Conservation (phyloP, 2,113 vertebrate genomes). For the Forbesichthys papilliferus region DNA sequence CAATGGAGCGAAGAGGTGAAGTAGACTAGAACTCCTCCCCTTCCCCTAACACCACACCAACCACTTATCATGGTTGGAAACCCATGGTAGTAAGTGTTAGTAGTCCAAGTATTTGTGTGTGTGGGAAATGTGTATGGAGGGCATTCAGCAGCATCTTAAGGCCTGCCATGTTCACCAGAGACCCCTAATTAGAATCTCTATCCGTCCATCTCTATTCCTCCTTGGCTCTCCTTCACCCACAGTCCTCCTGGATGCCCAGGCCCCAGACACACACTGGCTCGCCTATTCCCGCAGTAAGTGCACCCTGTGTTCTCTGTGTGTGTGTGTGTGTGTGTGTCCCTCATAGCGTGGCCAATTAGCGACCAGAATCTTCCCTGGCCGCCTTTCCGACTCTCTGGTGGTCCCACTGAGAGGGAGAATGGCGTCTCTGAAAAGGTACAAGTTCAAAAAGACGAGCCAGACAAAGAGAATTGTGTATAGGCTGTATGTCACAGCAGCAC, state of each 20-base stretch:
- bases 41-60: slow-evolving; percentile 33
- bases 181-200: slow-evolving; percentile 59
- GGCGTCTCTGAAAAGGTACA: slow-evolving; percentile 69
- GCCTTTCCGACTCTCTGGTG: slow-evolving; percentile 63
- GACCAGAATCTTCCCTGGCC: slow-evolving; percentile 67
- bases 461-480: slow-evolving; percentile 64
- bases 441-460: slow-evolving; percentile 60
- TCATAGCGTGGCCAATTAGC: slow-evolving; percentile 67
- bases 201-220: not conserved
- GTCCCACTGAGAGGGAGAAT: slow-evolving; percentile 69
- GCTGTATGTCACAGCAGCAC: slow-evolving; percentile 56
- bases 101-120: slow-evolving; percentile 13
- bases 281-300: slow-evolving; percentile 60
- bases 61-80: slow-evolving; percentile 32
- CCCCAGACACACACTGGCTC: slow-evolving; percentile 54
- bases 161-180: slow-evolving; percentile 58
- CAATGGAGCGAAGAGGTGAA: slow-evolving; percentile 8
- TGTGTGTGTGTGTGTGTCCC: slow-evolving; percentile 6
- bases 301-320: slow-evolving; percentile 43
- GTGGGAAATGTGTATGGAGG: slow-evolving; percentile 10
- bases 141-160: slow-evolving; percentile 39
- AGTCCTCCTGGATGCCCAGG: slow-evolving; percentile 45
- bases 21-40: slow-evolving; percentile 47
- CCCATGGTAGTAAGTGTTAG: not conserved
- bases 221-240: not conserved